Percentiles rank a stretch among this genome's conserved stretches.
phyloP scores from a whole-genome alignment of 1,140 invertebrate genomes.

The Scaptomyza pallida region DNA sequence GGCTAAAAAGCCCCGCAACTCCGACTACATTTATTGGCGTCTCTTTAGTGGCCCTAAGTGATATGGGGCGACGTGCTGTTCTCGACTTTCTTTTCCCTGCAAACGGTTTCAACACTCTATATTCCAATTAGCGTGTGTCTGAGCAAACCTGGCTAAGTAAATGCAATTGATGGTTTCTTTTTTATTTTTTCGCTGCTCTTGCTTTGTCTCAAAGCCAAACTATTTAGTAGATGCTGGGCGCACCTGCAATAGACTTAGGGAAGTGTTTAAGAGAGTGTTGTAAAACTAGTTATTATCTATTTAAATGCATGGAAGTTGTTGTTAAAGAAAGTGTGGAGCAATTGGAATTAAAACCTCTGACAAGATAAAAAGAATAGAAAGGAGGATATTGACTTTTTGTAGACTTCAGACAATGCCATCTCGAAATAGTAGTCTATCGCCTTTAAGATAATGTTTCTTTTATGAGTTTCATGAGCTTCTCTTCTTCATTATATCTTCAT shows the following conservation, averaged over 20 bases:
- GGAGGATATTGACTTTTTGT: too few species aligned
- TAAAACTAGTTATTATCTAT: background rate
- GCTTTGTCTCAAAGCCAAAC: conserved; percentile 5
- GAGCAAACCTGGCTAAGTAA: background rate
- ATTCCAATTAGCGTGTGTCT: conserved; percentile 34
- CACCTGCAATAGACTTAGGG: background rate
- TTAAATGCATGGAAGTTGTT: too few species aligned
- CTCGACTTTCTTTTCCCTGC: background rate
- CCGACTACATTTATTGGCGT: conserved; percentile 52
- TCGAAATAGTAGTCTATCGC: too few species aligned
- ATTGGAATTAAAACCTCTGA: too few species aligned
- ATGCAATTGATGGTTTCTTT: conserved; percentile 11
- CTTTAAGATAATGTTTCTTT: too few species aligned
- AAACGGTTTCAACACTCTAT: background rate
- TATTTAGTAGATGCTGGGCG: background rate
- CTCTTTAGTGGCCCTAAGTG: conserved; percentile 61
- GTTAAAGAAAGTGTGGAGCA: too few species aligned
- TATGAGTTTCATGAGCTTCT: too few species aligned
- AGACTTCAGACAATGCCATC: too few species aligned
- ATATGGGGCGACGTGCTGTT: conserved; percentile 31
- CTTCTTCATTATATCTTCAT: too few species aligned
- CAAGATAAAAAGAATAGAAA: too few species aligned
- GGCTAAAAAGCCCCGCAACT: conserved; percentile 19
- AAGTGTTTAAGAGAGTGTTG: background rate
- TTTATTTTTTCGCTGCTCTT: background rate